Base-by-base conservation (phyloP, 2,113 vertebrate genomes). In the Neolamprologus tretocephalus region DNA sequence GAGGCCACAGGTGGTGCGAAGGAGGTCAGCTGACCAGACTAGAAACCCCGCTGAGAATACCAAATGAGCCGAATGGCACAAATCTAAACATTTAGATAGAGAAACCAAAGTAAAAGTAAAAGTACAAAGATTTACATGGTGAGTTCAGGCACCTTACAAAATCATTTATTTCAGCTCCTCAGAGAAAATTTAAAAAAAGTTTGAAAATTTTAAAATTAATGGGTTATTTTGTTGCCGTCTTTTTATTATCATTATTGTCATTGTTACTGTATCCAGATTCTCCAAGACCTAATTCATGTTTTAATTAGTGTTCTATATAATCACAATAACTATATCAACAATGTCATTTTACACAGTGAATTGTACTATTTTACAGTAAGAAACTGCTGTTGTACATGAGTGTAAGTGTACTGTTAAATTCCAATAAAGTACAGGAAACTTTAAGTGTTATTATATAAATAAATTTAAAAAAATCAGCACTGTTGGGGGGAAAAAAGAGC, bases 1-100 rank as follows among this genome's bases (percentile, higher is more conserved):
- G 66, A 33, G 81, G 61, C 37, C 75, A 87, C 92, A 93, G 92
- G 92, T 91, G 92, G 91, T 55, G 68, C 17, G 19, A 8, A 3
- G 71, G 42, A 23, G 68, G 61, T 84, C 83, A 78, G 82, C 83
- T 80, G 68, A 87, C 51, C 80, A 8, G 21, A 28, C 23, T 17
- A 3, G 21, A 66, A 31, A 53, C 8, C 2, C 89, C 3, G 21
- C 42, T 19, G 57, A 81, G 90, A 93, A 92, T 92, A 91, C 57
- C 73, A 93, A 88, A 86, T 66, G 21, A 55, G 63, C 68, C 7
- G 71, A 49, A 35, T 0, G 26, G 26, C 37, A 33, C 7, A 51
- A 23, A n/a, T 26, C n/a, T 7, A n/a, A 81, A 33, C 68, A 17
- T 17, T n/a, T 19, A 45, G 21, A 19, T 9, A 11, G 8, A 14